Conservation (phyloP, 1,140 invertebrate genomes). For the Atta colombica region DNA sequence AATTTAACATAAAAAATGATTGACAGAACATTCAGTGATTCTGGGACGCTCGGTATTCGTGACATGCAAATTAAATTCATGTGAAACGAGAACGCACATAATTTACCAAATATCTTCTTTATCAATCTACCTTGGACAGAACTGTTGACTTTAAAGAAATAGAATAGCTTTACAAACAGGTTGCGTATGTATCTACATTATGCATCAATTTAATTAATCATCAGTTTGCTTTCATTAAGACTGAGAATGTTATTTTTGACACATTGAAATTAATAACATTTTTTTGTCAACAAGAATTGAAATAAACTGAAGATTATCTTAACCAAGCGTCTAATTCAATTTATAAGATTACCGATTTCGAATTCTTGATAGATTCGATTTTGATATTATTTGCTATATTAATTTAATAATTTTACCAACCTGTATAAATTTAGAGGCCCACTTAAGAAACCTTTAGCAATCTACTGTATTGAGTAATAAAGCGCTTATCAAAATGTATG, state of each 20-base stretch:
- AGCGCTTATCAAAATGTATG: not conserved
- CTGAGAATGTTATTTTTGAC: not conserved
- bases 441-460: not conserved
- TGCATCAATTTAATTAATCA: conserved; percentile 8
- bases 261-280: not conserved
- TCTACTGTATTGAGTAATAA: not conserved
- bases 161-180: conserved; percentile 28
- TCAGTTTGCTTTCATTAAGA: not conserved
- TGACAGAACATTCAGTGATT: not conserved
- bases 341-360: not conserved
- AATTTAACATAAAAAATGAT: not conserved
- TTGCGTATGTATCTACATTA: not conserved
- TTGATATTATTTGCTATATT: not conserved
- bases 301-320: not conserved
- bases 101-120: conserved; percentile 24
- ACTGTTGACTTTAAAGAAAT: conserved; percentile 45
- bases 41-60: not conserved
- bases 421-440: not conserved
- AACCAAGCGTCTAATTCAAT: not conserved
- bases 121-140: conserved; percentile 37
- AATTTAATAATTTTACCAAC: not conserved
- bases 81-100: conserved; percentile 39
- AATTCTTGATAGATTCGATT: not conserved
- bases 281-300: not conserved
- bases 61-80: conserved; percentile 45